Percentiles rank a stretch among this genome's conserved stretches.
Conservation (phyloP, 2,888 invertebrate species). For the Drosophila paracracens region DNA sequence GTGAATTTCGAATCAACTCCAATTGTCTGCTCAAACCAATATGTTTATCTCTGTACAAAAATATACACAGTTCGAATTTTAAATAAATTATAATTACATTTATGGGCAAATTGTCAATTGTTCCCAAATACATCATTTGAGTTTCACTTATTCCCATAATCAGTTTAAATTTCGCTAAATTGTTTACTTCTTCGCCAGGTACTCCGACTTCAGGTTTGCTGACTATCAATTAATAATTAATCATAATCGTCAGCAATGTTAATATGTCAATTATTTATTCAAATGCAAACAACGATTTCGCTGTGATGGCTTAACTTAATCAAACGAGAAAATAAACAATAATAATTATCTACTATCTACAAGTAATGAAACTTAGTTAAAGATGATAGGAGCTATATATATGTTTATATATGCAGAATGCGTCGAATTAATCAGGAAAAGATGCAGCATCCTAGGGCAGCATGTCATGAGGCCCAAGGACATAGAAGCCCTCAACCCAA, state of each 20-base stretch:
- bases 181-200: background rate
- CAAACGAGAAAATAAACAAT: background rate
- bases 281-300: background rate
- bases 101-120: background rate
- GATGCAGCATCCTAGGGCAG: no score
- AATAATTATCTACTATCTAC: background rate
- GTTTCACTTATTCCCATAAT: constrained; percentile 31
- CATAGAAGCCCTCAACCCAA: no score
- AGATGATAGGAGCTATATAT: background rate
- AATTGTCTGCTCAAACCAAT: constrained; percentile 38
- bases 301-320: background rate
- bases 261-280: background rate
- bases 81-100: background rate
- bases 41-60: background rate
- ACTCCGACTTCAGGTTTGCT: background rate
- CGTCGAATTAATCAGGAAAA: no score
- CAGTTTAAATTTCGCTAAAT: constrained; percentile 15
- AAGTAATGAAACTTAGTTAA: background rate
- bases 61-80: background rate
- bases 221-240: background rate
- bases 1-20: constrained; percentile 52
- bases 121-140: background rate
- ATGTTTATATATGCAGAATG: no score
- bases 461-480: no score
- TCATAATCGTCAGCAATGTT: background rate